phyloP scores from a whole-genome alignment of 2,113 vertebrate genomes.

The Corydoras sp. region DNA sequence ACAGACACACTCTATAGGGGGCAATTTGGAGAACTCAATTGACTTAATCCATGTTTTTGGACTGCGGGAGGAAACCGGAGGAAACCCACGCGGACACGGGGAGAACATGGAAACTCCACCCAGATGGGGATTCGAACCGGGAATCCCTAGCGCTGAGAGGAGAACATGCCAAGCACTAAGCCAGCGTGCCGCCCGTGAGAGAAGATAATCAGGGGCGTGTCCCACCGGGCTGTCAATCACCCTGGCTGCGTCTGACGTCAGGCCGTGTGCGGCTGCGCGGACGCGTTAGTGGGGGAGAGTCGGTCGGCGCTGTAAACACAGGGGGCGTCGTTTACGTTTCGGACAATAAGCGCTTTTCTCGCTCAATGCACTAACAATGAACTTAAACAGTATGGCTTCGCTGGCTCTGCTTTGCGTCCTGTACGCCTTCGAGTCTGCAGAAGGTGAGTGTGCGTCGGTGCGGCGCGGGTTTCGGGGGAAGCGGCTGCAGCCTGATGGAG shows the following conservation, averaged over 20 bases:
- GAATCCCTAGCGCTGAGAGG: too few species aligned
- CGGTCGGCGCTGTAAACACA: conserved; percentile 64
- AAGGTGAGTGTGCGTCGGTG: conserved; percentile 59
- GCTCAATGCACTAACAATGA: conserved; percentile 68
- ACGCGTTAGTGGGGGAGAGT: conserved; percentile 6
- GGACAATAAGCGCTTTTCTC: conserved; percentile 68
- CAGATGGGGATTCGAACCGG: too few species aligned
- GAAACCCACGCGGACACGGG: too few species aligned
- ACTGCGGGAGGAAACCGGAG: too few species aligned
- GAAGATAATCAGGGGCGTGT: neutral
- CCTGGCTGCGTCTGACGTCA: conserved; percentile 61
- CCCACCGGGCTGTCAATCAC: neutral
- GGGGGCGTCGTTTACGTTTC: conserved; percentile 68
- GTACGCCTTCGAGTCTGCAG: conserved; percentile 49
- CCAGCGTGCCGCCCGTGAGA: too few species aligned
- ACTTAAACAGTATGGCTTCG: conserved; percentile 56
- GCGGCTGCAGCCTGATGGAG: neutral
- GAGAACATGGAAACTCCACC: too few species aligned
- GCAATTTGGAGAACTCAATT: too few species aligned
- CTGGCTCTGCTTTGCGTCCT: conserved; percentile 57
- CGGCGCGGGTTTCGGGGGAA: neutral
- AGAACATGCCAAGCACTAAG: too few species aligned
- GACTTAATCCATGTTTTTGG: too few species aligned
- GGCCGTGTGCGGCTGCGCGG: conserved; percentile 39
- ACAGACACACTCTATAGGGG: too few species aligned